Conservation (phyloP, 2,797 vertebrate genomes). For the Myripristis murdjan region DNA sequence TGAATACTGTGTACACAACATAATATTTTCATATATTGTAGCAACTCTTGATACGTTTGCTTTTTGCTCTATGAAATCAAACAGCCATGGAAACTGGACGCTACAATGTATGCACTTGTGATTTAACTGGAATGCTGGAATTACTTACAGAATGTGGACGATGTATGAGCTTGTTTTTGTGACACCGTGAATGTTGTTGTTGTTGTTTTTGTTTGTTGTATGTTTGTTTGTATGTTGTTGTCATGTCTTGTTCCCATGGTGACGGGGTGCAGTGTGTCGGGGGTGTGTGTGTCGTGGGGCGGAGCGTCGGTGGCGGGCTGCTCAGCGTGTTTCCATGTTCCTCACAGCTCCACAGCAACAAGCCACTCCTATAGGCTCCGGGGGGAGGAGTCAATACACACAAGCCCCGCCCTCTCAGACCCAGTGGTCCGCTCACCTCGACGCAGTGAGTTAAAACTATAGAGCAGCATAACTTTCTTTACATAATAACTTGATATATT, state of each 20-base stretch:
- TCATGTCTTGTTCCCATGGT: conserved; percentile 66
- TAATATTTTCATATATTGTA: conserved; percentile 69
- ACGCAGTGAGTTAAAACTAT: conserved; percentile 84
- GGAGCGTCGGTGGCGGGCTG: conserved; percentile 83
- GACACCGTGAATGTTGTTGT: conserved; percentile 75
- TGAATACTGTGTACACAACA: conserved; percentile 3
- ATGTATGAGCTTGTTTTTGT: conserved; percentile 67
- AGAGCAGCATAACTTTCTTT: no score
- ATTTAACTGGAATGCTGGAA: conserved; percentile 48
- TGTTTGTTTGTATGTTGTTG: conserved; percentile 56
- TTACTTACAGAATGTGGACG: conserved; percentile 61
- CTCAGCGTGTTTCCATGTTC: conserved; percentile 89
- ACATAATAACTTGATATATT: no score
- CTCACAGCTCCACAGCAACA: conserved; percentile 88
- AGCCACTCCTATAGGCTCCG: conserved; percentile 77
- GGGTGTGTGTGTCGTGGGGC: conserved; percentile 85
- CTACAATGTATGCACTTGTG: conserved; percentile 74
- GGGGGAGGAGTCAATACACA: conserved; percentile 85
- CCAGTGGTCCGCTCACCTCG: conserved; percentile 82
- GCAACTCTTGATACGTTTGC: conserved; percentile 43
- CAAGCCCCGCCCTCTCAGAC: conserved; percentile 84
- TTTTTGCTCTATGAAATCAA: conserved; percentile 3
- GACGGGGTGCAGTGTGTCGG: conserved; percentile 78
- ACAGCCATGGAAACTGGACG: conserved; percentile 28
- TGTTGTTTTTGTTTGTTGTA: conserved; percentile 47